Percentiles rank a stretch among this genome's conserved stretches.
These are phyloP conservation scores for Labeo rohita DNA, from an alignment of 2,113 vertebrate species.

Conservation along the genomic window DNA sequence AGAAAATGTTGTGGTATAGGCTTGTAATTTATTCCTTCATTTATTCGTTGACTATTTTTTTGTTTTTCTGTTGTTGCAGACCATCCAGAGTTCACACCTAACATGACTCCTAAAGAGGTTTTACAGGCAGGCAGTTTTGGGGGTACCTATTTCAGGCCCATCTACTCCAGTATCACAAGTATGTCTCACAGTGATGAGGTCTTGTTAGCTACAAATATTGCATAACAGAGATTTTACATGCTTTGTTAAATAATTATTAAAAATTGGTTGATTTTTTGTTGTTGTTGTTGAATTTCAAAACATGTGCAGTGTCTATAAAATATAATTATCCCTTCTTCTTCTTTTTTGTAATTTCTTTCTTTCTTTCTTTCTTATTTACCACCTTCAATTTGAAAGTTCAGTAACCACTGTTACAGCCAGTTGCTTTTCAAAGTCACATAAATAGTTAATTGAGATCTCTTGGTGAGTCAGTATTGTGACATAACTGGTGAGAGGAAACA, in stretches of 20 bases:
- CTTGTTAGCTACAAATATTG: neutral
- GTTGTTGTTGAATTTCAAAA: neutral
- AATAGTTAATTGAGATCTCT: neutral
- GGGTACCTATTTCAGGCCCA: slow-evolving; percentile 61
- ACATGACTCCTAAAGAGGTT: slow-evolving; percentile 55
- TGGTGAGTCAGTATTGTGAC: neutral
- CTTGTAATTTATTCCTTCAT: neutral
- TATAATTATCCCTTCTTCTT: neutral
- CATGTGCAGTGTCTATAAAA: neutral
- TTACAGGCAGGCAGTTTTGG: slow-evolving; percentile 60
- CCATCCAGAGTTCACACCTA: slow-evolving; percentile 50
- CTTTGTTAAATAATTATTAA: too few species aligned
- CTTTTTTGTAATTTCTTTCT: too few species aligned
- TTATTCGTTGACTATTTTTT: neutral
- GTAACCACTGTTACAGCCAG: neutral
- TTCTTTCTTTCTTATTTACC: too few species aligned
- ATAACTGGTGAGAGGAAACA: neutral
- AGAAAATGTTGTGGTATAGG: neutral
- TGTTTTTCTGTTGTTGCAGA: slow-evolving; percentile 17
- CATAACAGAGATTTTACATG: neutral
- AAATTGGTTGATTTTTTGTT: neutral
- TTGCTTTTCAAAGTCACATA: neutral
- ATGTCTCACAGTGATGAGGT: neutral
- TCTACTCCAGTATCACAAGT: slow-evolving; percentile 60
- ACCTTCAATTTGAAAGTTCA: too few species aligned